phyloP scores from a whole-genome alignment of 30 jellyfish, hydroid and myxozoan genomes.

The Clytia hemisphaerica region DNA sequence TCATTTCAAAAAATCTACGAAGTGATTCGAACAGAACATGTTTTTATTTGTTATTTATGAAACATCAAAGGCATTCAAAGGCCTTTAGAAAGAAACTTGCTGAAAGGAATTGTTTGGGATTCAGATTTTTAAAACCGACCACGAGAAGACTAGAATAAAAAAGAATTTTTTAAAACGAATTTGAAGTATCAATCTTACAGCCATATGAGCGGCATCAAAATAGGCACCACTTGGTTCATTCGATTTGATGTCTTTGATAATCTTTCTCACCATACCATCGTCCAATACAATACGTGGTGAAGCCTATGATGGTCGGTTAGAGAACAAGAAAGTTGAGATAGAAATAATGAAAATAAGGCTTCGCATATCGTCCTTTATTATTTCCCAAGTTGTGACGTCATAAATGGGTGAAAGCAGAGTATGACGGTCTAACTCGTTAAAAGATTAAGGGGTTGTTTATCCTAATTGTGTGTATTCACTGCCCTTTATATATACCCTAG shows the following conservation, averaged over 20 bases:
- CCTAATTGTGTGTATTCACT: too few species aligned
- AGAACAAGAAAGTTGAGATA: background rate
- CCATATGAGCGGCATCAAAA: slow-evolving; percentile 98
- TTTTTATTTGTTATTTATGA: background rate
- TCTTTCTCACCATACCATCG: slow-evolving; percentile 86
- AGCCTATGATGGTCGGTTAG: slow-evolving; percentile 42
- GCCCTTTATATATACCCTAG: too few species aligned
- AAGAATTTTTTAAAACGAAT: background rate
- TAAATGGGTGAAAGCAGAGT: too few species aligned
- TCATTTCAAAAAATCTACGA: background rate
- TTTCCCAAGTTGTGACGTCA: too few species aligned
- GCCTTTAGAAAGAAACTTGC: too few species aligned
- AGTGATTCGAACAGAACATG: background rate
- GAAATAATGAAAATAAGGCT: too few species aligned
- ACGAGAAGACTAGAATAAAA: too few species aligned
- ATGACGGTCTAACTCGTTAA: too few species aligned
- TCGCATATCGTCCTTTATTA: too few species aligned
- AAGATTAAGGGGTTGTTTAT: too few species aligned
- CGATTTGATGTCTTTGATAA: slow-evolving; percentile 80
- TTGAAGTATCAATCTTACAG: slow-evolving; percentile 33
- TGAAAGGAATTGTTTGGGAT: too few species aligned
- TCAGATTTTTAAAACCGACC: too few species aligned
- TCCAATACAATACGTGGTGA: slow-evolving; percentile 84
- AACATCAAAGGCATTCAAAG: background rate
- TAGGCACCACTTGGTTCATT: slow-evolving; percentile 98